Conservation (phyloP, 2,113 vertebrate species). For the Corythaixoides concolor region DNA sequence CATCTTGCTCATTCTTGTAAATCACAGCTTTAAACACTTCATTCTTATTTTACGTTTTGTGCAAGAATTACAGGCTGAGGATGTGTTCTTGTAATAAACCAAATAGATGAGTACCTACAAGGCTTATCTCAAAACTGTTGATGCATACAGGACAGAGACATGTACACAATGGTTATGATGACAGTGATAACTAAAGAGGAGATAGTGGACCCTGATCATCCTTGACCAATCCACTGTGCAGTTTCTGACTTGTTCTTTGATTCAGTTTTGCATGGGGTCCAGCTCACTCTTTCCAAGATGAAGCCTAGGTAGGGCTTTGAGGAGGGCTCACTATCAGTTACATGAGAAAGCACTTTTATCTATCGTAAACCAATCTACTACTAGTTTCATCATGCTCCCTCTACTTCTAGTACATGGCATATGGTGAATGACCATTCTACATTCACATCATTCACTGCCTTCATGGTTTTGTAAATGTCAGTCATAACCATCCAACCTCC, state of each 20-base stretch:
- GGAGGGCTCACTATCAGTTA: neutral
- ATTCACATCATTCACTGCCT: neutral
- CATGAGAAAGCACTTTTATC: neutral
- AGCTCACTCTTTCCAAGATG: neutral
- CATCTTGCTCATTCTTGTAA: neutral
- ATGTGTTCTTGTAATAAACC: neutral
- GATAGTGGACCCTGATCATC: neutral
- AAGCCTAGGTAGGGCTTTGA: neutral
- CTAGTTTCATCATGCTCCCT: neutral
- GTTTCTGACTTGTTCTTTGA: neutral
- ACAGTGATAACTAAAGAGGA: neutral
- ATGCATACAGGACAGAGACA: neutral
- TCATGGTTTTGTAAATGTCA: neutral
- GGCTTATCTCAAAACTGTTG: neutral
- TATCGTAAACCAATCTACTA: neutral
- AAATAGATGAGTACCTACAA: neutral
- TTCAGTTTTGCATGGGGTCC: neutral
- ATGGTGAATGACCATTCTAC: neutral
- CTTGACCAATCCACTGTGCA: neutral
- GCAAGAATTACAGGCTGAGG: neutral
- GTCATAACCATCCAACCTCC: neutral
- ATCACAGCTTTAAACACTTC: neutral
- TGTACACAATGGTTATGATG: accelerated
- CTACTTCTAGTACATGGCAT: neutral
- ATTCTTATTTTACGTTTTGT: neutral